Evolutionary conservation across 1,140 invertebrate genomes (phyloP), one percentile per base, ranked within the genome.

Genomic region (Palaemon carinicauda): DNA sequence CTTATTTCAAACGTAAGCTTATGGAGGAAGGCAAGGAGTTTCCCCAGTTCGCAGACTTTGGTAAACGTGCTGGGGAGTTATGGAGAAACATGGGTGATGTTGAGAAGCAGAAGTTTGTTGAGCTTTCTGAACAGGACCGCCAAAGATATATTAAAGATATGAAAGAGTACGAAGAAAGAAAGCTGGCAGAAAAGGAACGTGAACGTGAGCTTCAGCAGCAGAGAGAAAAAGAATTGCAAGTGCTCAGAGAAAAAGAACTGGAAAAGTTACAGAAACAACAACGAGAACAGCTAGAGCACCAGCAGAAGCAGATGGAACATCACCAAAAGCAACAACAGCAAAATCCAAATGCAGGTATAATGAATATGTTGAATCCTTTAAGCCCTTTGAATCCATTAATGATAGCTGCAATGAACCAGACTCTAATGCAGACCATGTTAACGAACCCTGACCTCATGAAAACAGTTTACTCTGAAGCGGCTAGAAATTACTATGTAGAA

Each of bases 21-120:
- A 89, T 89, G 89, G 89, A 89, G 74, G 89, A 89, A 82, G 89
- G 89, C 50, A 89, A 89, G 65, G 89, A 89, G 60, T 89, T 89
- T 79, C 89, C 89, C 56, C 89, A 89, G 78, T 89, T 89, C 87
- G 89, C 89, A 77, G 89, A 89, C 78, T 89, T 89, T 78, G 89
- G 89, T 52, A 89, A 89, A 78, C 56, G 89, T 60, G 89, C 89
- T 54, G 89, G 89, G 52, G 89, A 89, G 41, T 74, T 89, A 27
- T 89, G 89, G 89, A 75, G 89, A 73, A 89, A 89, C 78, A 89
- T 89, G 89, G 89, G 87, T 33, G 89, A 89, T 53, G 56, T 41
- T 1, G 89, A 89, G 54, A 89, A 89, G 65, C 71, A 87, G 51
- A 87, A 89, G 74, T 89, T 89, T 82, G 87, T 88, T 65, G 89